Conservation (phyloP, 2,888 invertebrate genomes). For the Clanis bilineata region DNA sequence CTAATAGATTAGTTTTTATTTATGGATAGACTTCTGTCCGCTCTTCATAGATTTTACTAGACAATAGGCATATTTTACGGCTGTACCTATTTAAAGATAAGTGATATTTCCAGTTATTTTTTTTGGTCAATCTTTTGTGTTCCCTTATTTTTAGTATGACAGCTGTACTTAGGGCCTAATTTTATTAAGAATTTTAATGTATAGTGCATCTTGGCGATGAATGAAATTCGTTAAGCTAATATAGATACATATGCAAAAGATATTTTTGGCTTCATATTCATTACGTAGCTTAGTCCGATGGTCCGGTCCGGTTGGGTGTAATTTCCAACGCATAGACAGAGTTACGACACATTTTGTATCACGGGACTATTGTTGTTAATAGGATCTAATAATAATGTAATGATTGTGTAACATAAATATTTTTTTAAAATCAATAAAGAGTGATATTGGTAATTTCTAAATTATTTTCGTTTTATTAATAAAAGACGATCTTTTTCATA, state of each 20-base stretch:
- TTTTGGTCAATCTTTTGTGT: constrained; percentile 45
- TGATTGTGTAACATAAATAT: constrained; percentile 80
- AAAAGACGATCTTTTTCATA: neutral
- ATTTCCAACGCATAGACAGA: constrained; percentile 52
- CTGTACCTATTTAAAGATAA: constrained; percentile 20
- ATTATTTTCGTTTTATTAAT: constrained; percentile 2
- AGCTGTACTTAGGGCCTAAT: constrained; percentile 73
- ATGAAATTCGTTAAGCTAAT: constrained; percentile 56
- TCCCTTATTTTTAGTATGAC: constrained; percentile 53
- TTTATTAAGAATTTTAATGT: constrained; percentile 52
- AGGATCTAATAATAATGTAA: constrained; percentile 70
- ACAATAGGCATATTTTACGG: constrained; percentile 2
- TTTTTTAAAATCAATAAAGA: constrained; percentile 82
- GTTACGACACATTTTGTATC: constrained; percentile 27
- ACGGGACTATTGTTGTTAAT: constrained; percentile 52
- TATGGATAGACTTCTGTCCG: neutral
- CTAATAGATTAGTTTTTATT: constrained; percentile 27
- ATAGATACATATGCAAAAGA: constrained; percentile 62
- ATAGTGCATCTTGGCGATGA: constrained; percentile 50
- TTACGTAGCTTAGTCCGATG: constrained; percentile 44
- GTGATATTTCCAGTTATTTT: constrained; percentile 46
- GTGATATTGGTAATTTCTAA: constrained; percentile 64
- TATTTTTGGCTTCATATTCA: constrained; percentile 72
- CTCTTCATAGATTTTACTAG: constrained; percentile 27
- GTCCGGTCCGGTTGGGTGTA: constrained; percentile 28